These are phyloP conservation scores for Mustelus asterias DNA, from an alignment of 2,113 vertebrate species.

Conservation along the genomic window DNA sequence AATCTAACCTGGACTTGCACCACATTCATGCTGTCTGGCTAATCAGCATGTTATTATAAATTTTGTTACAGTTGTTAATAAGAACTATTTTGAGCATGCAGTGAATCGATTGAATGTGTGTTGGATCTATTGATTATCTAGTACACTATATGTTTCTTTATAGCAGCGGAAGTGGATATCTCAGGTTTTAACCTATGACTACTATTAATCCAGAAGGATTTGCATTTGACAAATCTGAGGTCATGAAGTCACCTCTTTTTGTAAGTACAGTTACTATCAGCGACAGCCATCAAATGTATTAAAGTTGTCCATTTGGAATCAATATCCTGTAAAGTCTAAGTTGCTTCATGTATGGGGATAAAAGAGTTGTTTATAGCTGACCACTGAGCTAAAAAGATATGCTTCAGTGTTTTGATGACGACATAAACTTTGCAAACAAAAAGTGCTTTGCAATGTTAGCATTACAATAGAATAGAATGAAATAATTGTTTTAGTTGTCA, in stretches of 20 bases:
- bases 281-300: conserved; percentile 40
- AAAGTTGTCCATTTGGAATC: conserved; percentile 51
- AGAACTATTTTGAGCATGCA: neutral
- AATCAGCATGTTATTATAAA: neutral
- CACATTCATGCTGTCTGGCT: neutral
- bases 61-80: neutral
- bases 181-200: neutral
- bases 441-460: conserved; percentile 38
- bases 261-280: neutral
- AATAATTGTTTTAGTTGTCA: neutral
- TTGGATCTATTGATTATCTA: neutral
- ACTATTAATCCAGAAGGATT: neutral
- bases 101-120: neutral
- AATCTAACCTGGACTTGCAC: neutral
- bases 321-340: conserved; percentile 49
- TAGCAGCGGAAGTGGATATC: neutral
- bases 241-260: neutral
- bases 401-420: conserved; percentile 45
- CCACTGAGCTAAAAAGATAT: conserved; percentile 46
- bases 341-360: conserved; percentile 42
- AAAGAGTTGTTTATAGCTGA: conserved; percentile 51
- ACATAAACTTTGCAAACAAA: conserved; percentile 41
- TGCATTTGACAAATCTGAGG: neutral
- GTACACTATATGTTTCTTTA: neutral
- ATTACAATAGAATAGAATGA: neutral